Evolutionary conservation across 2,797 vertebrate genomes (phyloP), one percentile per base, ranked within the genome.

Genomic region (Lindbergichthys nudifrons): DNA sequence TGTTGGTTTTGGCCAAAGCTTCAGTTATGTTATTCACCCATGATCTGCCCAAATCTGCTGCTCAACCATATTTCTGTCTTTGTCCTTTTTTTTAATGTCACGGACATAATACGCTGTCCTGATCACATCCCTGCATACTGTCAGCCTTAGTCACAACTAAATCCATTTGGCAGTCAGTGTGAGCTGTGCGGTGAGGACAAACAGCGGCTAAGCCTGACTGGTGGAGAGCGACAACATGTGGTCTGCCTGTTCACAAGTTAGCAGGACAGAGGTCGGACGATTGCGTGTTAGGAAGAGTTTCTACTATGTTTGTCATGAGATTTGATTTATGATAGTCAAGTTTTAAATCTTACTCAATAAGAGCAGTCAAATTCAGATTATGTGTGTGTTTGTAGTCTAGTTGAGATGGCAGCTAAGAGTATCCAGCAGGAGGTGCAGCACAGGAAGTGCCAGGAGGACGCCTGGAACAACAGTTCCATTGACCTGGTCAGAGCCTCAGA

Each of bases 381-480:
- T 26, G 26, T 79, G 14, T 78, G 32, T 83, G 30, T 77, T 62
- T 84, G 68, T 64, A 99, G 98, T 70, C 86, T 98, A 45, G 96
- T 99, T 16, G 96, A 97, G 69, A 81, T 94, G 71, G 98, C 98
- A 76, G 96, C 96, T 0, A 97, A 95, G 87, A 97, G 94, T 83
- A 94, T 99, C 70, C 95, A 98, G 83, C 70, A 93, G 62, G 97
- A 99, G 87, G 70, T 96, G 75, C 96, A 93, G 74, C 92, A 61
- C 80, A 93, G 95, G 36, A 96, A 84, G 81, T 96, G 92, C 83
- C 96, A 95, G 72, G 97, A 98, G 70, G 96, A 97, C 0, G 97
- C 98, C 1, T 99, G 98, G 98, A 99, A 99, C 92, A 94, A 92
- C 81, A 98, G 96, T 10, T 95, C 97, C 0, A 95, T 99, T 18